Evolutionary conservation across 2,888 invertebrate species (phyloP).

Genomic region (Beris chalybata): DNA sequence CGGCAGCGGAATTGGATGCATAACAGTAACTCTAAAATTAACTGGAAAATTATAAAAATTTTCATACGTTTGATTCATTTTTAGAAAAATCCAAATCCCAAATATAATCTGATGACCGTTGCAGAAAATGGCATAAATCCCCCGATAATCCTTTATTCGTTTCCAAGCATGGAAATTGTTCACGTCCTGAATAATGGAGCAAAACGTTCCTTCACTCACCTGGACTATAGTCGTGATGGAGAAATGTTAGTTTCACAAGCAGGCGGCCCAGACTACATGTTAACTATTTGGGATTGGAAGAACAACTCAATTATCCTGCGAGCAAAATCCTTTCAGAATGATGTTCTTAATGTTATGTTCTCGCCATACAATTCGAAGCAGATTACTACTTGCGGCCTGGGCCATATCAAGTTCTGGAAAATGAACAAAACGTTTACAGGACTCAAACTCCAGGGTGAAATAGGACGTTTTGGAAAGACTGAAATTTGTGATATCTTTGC

Average conservation of each 20-base stretch:
- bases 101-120: conserved; percentile 72
- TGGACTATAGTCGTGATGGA: conserved; percentile 81
- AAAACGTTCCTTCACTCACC: conserved; percentile 67
- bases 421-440: conserved; percentile 91
- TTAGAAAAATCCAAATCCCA: conserved; percentile 66
- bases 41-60: neutral
- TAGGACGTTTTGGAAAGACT: conserved; percentile 91
- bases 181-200: conserved; percentile 79
- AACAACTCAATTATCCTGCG: conserved; percentile 73
- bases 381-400: conserved; percentile 75
- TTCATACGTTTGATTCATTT: conserved; percentile 26
- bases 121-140: conserved; percentile 78
- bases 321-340: conserved; percentile 80
- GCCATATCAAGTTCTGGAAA: conserved; percentile 91
- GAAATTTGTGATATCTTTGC: conserved; percentile 88
- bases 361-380: conserved; percentile 79
- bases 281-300: conserved; percentile 90
- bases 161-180: conserved; percentile 76
- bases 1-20: conserved; percentile 80
- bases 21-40: conserved; percentile 67
- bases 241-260: conserved; percentile 71
- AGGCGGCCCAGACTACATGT: conserved; percentile 81
- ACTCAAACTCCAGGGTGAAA: conserved; percentile 80
- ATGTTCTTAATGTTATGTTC: conserved; percentile 77
- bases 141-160: conserved; percentile 78